Percentiles rank a stretch among this genome's conserved stretches.
Conservation (phyloP, 2,888 invertebrate species). For the Sepiola atlantica region DNA sequence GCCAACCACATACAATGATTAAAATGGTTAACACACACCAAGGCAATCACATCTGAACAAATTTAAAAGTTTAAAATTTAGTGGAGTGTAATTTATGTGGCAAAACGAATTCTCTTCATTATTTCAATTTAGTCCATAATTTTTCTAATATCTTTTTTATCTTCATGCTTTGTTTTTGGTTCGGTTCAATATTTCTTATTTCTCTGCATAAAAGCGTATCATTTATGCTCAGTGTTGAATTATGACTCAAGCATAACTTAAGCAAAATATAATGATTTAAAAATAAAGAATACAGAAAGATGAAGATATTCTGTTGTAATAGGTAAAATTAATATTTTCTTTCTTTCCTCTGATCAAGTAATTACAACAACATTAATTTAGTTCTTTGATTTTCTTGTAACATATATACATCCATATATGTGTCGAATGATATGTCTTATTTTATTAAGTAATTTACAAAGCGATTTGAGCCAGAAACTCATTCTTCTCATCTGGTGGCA, state of each 20-base stretch:
- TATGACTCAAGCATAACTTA: not conserved
- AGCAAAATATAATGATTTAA: not conserved
- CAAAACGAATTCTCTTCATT: not conserved
- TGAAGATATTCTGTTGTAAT: not conserved
- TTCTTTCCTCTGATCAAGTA: not conserved
- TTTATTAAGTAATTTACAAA: not conserved
- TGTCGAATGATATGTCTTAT: not conserved
- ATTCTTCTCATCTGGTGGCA: not conserved
- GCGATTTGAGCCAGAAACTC: not conserved
- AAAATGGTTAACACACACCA: not conserved
- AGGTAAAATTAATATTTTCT: not conserved
- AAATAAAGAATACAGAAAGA: not conserved
- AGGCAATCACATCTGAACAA: not conserved
- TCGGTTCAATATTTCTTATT: too few species aligned
- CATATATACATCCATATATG: not conserved
- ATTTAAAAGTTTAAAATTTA: not conserved
- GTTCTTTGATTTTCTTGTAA: not conserved
- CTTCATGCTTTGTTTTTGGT: too few species aligned
- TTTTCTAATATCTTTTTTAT: not conserved
- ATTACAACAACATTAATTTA: not conserved
- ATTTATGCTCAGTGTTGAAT: too few species aligned
- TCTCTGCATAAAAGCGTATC: too few species aligned
- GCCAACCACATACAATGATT: not conserved
- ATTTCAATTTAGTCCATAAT: not conserved
- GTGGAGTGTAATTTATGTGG: not conserved